These are phyloP conservation scores for Montifringilla adamsi DNA, from an alignment of 2,113 vertebrate species.

Conservation along the genomic window DNA sequence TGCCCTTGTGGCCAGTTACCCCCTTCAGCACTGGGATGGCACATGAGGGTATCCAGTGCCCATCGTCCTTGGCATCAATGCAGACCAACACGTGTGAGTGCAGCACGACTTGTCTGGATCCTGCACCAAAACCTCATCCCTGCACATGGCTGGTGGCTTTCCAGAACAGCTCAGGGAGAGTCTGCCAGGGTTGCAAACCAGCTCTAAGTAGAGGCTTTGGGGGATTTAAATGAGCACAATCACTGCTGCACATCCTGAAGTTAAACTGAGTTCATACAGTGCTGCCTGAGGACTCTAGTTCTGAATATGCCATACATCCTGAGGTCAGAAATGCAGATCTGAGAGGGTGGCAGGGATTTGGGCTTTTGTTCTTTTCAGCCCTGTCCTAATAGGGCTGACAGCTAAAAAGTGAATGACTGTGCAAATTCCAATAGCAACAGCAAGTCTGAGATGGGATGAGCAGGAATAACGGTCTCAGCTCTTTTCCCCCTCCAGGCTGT, in stretches of 20 bases:
- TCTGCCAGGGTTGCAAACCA: not conserved
- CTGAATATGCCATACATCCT: not conserved
- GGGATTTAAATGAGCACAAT: not conserved
- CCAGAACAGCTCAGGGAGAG: not conserved
- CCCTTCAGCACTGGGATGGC: not conserved
- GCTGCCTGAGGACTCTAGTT: not conserved
- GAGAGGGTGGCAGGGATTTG: not conserved
- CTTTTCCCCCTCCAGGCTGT: slow-evolving; percentile 8
- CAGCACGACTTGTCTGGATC: not conserved
- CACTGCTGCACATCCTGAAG: not conserved
- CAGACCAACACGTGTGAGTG: fast-evolving
- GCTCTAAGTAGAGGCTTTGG: not conserved
- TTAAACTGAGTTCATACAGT: not conserved
- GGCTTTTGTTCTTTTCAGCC: not conserved
- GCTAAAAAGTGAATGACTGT: slow-evolving; percentile 20
- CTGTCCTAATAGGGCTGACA: not conserved
- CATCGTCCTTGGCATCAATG: not conserved
- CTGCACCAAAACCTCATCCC: not conserved
- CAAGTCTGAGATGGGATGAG: slow-evolving; percentile 5
- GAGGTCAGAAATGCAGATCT: not conserved
- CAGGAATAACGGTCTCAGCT: slow-evolving; percentile 37
- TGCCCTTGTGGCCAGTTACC: not conserved
- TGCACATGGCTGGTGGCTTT: not conserved
- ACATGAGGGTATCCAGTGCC: not conserved
- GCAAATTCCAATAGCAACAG: slow-evolving; percentile 41